Conservation (phyloP, 2,113 vertebrate genomes). For the Urocolius indicus region DNA sequence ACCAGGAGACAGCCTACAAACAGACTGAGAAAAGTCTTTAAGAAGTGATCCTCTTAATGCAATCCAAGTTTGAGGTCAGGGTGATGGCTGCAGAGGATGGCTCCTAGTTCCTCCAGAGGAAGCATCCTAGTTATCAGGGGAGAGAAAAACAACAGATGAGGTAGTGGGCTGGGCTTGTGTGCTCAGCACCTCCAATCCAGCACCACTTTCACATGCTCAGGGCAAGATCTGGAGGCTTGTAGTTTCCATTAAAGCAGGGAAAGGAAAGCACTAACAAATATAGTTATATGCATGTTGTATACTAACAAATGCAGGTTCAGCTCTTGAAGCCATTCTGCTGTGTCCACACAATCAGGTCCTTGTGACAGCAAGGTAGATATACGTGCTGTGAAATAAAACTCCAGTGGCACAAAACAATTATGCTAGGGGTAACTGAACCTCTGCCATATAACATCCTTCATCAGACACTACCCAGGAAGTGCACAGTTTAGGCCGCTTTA, state of each 20-base stretch:
- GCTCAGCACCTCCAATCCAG: neutral
- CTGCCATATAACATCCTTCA: neutral
- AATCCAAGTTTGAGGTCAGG: neutral
- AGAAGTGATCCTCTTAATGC: neutral
- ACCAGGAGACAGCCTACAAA: fast-evolving
- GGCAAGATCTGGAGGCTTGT: neutral
- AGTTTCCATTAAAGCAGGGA: neutral
- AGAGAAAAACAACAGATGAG: neutral
- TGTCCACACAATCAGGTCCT: neutral
- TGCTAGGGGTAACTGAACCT: neutral
- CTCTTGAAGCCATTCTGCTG: neutral
- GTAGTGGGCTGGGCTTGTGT: neutral
- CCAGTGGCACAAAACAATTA: neutral
- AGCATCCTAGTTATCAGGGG: neutral
- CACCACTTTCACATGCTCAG: neutral
- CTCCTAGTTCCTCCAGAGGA: no score
- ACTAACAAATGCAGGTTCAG: neutral
- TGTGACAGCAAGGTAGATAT: fast-evolving
- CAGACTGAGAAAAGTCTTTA: neutral
- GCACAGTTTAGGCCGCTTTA: neutral
- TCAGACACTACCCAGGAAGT: neutral
- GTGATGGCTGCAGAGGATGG: neutral
- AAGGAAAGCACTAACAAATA: neutral
- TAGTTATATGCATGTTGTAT: no score
- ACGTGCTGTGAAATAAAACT: neutral